These are phyloP conservation scores for Iguana delicatissima DNA, from an alignment of 2,797 vertebrate genomes.

Conservation along the genomic window DNA sequence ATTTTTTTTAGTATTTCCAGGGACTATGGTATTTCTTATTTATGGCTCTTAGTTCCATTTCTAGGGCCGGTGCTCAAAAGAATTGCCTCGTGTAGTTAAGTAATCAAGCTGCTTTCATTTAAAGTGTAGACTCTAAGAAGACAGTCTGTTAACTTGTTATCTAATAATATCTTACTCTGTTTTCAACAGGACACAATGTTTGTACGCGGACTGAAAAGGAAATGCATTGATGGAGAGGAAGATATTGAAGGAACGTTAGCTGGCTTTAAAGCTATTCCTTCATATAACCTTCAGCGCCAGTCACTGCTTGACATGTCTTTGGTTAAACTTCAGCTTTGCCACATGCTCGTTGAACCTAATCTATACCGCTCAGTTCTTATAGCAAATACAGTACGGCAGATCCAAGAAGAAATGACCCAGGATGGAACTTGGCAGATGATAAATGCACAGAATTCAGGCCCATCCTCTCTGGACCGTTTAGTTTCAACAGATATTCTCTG, in stretches of 20 bases:
- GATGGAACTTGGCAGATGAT: constrained; percentile 91
- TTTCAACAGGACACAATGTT: constrained; percentile 86
- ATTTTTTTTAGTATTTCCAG: background rate
- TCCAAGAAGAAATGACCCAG: constrained; percentile 97
- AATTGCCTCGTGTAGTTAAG: background rate
- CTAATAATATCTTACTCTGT: constrained; percentile 30
- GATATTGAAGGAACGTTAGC: constrained; percentile 78
- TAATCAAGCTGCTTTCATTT: constrained; percentile 3
- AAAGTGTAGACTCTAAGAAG: constrained; percentile 1
- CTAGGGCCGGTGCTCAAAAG: background rate
- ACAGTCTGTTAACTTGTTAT: constrained; percentile 7
- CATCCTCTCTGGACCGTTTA: constrained; percentile 85
- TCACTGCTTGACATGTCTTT: constrained; percentile 97
- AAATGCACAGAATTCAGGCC: constrained; percentile 82
- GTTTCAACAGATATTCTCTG: constrained; percentile 92
- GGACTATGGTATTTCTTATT: background rate
- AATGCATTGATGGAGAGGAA: constrained; percentile 90
- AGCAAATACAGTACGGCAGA: constrained; percentile 97
- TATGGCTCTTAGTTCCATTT: background rate
- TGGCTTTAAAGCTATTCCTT: constrained; percentile 81
- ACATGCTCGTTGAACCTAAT: constrained; percentile 96
- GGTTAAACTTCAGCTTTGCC: constrained; percentile 98
- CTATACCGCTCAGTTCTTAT: constrained; percentile 97
- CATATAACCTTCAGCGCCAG: constrained; percentile 94
- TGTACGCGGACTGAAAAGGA: constrained; percentile 96